Base-by-base conservation (phyloP, 2,797 vertebrate species). In the Phalanger gymnotis region DNA sequence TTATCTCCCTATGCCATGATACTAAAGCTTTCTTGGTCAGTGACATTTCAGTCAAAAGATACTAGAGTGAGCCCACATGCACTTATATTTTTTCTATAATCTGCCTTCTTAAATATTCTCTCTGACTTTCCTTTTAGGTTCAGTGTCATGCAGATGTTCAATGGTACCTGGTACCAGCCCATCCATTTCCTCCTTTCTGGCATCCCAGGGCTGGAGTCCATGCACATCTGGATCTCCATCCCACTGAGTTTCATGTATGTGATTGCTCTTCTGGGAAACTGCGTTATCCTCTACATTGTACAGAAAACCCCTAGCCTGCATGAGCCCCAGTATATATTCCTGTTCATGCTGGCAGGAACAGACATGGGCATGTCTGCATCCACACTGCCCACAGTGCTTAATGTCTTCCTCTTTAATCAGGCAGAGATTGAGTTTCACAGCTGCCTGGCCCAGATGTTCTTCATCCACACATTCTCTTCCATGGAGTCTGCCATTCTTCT, bases 401-500 rank as follows among this genome's bases (percentile, higher is more conserved):
- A 40, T 11, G 95, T 97, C 90, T 98, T 98, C 54, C 96, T 97
- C 56, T 40, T 97, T 55, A 96, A 96, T 91, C 90, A 66, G 54
- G 96, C 92, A 73, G 90, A 96, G 58, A 96, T 97, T 47, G 94
- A 97, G 54, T 97, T 98, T 53, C 93, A 96, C 4, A 92, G 40
- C 34, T 98, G 97, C 53, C 92, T 97, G 53, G 73, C 92, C 4
- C 97, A 97, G 93, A 97, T 98, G 97, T 97, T 97, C 92, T 97
- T 98, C 56, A 97, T 97, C n/a, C 97, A 98, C 19, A 96, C 95
- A 14, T 98, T 97, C 96, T 93, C 97, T 92, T 96, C 98, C 12
- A 98, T 98, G 0, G 97, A 97, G 16, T 98, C 98, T 0, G 96
- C 95, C 57, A 98, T 99, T 90, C 95, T 99, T 31, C 98, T 98